Conservation (phyloP, 2,113 vertebrate genomes). For the Anguilla japonica region DNA sequence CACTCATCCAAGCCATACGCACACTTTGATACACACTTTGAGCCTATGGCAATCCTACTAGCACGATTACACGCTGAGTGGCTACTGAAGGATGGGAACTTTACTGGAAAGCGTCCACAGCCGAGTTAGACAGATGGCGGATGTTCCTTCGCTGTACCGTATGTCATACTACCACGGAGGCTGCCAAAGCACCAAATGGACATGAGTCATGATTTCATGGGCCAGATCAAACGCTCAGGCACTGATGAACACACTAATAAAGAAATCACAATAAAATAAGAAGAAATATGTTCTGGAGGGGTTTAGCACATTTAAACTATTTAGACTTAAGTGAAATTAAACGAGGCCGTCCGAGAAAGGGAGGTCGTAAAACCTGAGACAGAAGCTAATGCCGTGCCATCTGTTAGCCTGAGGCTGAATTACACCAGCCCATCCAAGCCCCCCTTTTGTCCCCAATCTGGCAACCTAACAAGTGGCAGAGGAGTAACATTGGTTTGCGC, state of each 20-base stretch:
- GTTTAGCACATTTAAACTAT: background rate
- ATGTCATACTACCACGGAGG: background rate
- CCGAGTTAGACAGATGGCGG: background rate
- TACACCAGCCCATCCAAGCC: background rate
- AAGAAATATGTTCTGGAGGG: background rate
- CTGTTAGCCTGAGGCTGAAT: background rate
- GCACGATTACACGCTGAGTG: background rate
- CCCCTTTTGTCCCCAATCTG: background rate
- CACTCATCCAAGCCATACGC: background rate
- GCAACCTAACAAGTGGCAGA: background rate
- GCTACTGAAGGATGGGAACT: background rate
- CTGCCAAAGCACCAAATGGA: background rate
- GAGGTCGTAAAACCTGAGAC: background rate
- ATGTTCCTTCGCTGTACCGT: background rate
- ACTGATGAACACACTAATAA: background rate
- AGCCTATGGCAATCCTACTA: background rate
- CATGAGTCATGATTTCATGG: background rate
- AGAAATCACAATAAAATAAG: background rate
- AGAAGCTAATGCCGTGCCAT: background rate
- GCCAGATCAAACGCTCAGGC: background rate
- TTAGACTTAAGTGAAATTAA: background rate
- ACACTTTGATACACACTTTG: background rate
- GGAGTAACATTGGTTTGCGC: background rate
- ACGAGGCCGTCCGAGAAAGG: background rate
- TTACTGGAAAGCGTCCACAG: background rate